phyloP scores from a whole-genome alignment of 2,888 invertebrate genomes.

The Drosophila kuntzei region DNA sequence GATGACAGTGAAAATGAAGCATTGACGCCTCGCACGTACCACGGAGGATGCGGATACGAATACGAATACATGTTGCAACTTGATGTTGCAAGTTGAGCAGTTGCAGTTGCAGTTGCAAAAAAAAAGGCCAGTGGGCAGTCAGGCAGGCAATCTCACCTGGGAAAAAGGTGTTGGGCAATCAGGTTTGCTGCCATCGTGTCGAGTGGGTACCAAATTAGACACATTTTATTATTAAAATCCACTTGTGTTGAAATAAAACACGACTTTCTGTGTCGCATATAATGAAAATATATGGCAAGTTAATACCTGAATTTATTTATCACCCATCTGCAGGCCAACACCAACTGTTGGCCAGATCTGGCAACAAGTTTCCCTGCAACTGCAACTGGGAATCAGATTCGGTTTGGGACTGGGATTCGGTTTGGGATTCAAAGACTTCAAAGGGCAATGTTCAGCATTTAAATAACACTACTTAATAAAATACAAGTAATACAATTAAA shows the following conservation, averaged over 20 bases:
- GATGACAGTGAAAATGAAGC: slow-evolving; percentile 85
- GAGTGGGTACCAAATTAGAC: slow-evolving; percentile 83
- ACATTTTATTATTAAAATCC: slow-evolving; percentile 85
- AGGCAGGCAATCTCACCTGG: slow-evolving; percentile 26
- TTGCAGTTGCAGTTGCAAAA: slow-evolving; percentile 32
- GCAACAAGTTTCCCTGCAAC: slow-evolving; percentile 39
- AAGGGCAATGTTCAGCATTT: slow-evolving; percentile 38
- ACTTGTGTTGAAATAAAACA: slow-evolving; percentile 86
- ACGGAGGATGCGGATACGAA: slow-evolving; percentile 50
- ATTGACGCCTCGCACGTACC: slow-evolving; percentile 85
- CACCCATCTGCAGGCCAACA: slow-evolving; percentile 61
- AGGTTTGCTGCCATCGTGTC: slow-evolving; percentile 53
- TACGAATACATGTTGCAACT: slow-evolving; percentile 28
- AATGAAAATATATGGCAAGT: slow-evolving; percentile 86
- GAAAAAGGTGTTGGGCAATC: slow-evolving; percentile 70
- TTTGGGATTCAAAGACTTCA: slow-evolving; percentile 15
- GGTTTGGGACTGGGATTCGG: background rate
- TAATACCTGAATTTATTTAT: slow-evolving; percentile 85
- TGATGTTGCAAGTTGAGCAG: slow-evolving; percentile 23
- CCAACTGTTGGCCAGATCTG: slow-evolving; percentile 9
- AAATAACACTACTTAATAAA: slow-evolving; percentile 9
- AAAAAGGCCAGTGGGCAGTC: slow-evolving; percentile 59
- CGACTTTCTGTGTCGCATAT: slow-evolving; percentile 85
- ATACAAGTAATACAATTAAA: background rate
- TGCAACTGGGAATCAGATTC: slow-evolving; percentile 6